These are phyloP conservation scores for Clarias macrocephalus DNA, from an alignment of 2,113 vertebrate genomes.

Conservation along the genomic window DNA sequence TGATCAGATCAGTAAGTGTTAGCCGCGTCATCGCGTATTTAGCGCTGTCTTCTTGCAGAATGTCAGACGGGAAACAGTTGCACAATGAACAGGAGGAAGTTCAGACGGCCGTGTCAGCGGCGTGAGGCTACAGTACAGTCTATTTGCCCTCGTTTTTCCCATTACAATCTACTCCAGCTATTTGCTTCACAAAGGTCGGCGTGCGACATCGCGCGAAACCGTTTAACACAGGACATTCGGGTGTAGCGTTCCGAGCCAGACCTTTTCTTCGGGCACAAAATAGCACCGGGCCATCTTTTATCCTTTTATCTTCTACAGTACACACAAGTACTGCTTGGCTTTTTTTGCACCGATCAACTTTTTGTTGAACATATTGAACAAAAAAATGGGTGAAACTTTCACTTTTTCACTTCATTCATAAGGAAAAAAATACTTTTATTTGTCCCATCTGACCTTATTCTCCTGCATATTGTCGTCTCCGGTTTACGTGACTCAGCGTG, in stretches of 20 bases:
- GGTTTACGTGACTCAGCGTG: not conserved
- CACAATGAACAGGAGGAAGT: constrained; percentile 27
- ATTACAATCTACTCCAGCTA: not conserved
- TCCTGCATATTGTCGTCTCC: not conserved
- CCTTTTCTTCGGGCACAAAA: constrained; percentile 30
- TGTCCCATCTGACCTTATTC: not conserved
- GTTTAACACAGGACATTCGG: constrained; percentile 5
- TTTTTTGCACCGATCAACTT: not conserved
- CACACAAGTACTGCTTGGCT: no score
- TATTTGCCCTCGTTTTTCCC: not conserved
- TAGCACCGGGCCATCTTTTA: constrained; percentile 14
- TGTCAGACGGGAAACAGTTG: constrained; percentile 10
- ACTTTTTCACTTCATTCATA: not conserved
- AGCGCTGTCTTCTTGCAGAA: no score
- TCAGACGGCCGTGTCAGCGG: constrained; percentile 8
- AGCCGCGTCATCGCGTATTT: not conserved
- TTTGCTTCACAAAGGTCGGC: constrained; percentile 40
- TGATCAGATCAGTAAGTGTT: not conserved
- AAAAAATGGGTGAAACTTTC: not conserved
- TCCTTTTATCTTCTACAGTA: constrained; percentile 5
- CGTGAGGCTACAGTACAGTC: not conserved
- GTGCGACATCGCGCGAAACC: constrained; percentile 4
- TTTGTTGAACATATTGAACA: not conserved
- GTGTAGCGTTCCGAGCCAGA: constrained; percentile 9
- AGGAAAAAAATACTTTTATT: not conserved